Base-by-base conservation (phyloP, 2,888 invertebrate species). In the Cataglyphis livida region DNA sequence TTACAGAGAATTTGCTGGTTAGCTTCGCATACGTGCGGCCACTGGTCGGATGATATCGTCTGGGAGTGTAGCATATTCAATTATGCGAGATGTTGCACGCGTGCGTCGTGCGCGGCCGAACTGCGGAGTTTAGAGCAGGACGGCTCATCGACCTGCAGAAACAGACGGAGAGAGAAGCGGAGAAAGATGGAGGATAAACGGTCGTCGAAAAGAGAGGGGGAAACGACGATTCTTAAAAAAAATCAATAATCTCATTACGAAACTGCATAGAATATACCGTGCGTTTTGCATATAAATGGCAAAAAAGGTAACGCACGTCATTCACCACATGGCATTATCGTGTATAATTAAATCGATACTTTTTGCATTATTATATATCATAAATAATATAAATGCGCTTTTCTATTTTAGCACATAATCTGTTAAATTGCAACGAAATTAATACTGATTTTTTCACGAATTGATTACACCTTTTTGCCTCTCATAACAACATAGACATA, bases 181-280 rank as follows among this genome's bases (percentile, higher is more conserved):
- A 35, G n/a, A 41, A 28, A 44, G 18, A 35, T 5, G 32, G 25
- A 10, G 41, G 61, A 64, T 18, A 25, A 41, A 78, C 25, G 65
- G 54, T 15, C 15, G 57, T 41, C n/a, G 51, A 54, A 35, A 35
- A 54, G 41, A 7, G 61, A 65, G 12, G 1, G 7, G 54, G 73
- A 70, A 70, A 75, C 6, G 82, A 68, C 41, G 32, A 74, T 64
- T 59, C 81, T 87, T 90, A 48, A 74, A 78, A 84, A 85, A 87
- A 89, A 90, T 88, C 87, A 84, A 88, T 90, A 85, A 85, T 85
- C 81, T 85, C 82, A 87, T 90, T 87, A 90, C 48, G 73, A 85
- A 90, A 90, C 86, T 81, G 68, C 75, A 84, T 71, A 61, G 75
- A 54, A 61, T 48, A 51, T 59, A 38, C 15, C 59, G 75, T 54